These are phyloP conservation scores for Polietes domitor DNA, from an alignment of 2,888 invertebrate species.

Conservation along the genomic window DNA sequence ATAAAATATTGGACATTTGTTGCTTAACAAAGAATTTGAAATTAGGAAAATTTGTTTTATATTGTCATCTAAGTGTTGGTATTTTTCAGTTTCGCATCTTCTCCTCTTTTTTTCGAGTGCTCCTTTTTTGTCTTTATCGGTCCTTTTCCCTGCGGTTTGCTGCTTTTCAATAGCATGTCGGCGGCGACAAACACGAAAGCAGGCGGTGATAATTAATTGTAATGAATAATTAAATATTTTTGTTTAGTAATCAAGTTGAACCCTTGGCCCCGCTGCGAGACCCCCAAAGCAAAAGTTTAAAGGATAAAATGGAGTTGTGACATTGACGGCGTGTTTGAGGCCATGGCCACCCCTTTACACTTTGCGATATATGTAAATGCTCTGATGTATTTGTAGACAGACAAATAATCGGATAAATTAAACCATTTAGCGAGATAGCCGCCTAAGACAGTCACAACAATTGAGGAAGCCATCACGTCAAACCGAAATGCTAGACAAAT, in stretches of 20 bases:
- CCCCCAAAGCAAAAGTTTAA: not conserved
- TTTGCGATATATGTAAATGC: not conserved
- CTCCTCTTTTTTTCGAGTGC: not conserved
- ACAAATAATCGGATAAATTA: not conserved
- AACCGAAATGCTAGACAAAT: too few relatives aligned
- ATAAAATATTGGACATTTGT: conserved; percentile 64
- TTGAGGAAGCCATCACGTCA: not conserved
- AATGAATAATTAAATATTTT: conserved; percentile 56
- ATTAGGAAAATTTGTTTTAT: conserved; percentile 63
- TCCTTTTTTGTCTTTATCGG: not conserved
- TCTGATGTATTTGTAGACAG: not conserved
- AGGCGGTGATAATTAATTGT: conserved; percentile 53
- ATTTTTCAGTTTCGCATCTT: conserved; percentile 35
- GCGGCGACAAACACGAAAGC: not conserved
- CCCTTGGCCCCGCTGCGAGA: not conserved
- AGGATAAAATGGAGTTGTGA: not conserved
- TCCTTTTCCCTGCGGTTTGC: conserved; percentile 8
- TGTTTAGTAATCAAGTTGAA: conserved; percentile 6
- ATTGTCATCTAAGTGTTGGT: conserved; percentile 64
- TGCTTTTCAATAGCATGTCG: conserved; percentile 21
- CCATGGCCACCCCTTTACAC: too few relatives aligned
- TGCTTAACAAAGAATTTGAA: conserved; percentile 60
- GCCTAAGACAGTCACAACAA: not conserved
- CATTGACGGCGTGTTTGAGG: not conserved
- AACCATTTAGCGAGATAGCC: not conserved